A percentile compares a stretch with the other conserved stretches of the same genome.
These are phyloP conservation scores for Oreochromis spilurus DNA, from an alignment of 2,113 vertebrate species.

Conservation along the genomic window DNA sequence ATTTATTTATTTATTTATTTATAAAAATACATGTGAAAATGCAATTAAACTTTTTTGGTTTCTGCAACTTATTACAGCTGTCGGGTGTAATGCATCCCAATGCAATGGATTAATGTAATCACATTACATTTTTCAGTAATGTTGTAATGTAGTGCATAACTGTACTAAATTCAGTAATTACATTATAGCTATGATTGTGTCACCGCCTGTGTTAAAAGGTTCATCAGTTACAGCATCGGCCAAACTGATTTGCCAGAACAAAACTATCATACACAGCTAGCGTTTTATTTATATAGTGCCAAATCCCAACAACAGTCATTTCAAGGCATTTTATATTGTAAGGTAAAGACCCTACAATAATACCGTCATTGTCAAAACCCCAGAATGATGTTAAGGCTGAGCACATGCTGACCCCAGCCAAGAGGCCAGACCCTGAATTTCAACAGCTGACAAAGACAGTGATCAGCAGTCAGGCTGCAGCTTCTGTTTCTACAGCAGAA, in stretches of 20 bases:
- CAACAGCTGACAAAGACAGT: background rate
- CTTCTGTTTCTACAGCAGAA: background rate
- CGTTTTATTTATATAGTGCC: background rate
- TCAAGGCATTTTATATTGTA: background rate
- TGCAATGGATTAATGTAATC: background rate
- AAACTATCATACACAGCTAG: background rate
- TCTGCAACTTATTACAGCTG: background rate
- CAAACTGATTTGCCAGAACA: background rate
- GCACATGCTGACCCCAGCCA: background rate
- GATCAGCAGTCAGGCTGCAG: background rate
- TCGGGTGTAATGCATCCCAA: background rate
- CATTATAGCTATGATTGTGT: background rate
- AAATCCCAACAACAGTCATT: background rate
- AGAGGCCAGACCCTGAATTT: fast-evolving
- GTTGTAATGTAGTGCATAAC: background rate
- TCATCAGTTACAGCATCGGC: background rate
- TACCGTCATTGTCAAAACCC: background rate
- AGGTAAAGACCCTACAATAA: background rate
- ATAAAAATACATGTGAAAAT: background rate
- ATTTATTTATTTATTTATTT: too few relatives aligned
- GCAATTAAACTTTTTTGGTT: background rate
- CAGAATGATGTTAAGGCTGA: background rate
- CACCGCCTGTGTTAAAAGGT: background rate
- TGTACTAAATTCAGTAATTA: background rate
- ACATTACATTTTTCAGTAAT: background rate